These are phyloP conservation scores for Parnassius apollo DNA, from an alignment of 2,888 invertebrate genomes.

Conservation along the genomic window DNA sequence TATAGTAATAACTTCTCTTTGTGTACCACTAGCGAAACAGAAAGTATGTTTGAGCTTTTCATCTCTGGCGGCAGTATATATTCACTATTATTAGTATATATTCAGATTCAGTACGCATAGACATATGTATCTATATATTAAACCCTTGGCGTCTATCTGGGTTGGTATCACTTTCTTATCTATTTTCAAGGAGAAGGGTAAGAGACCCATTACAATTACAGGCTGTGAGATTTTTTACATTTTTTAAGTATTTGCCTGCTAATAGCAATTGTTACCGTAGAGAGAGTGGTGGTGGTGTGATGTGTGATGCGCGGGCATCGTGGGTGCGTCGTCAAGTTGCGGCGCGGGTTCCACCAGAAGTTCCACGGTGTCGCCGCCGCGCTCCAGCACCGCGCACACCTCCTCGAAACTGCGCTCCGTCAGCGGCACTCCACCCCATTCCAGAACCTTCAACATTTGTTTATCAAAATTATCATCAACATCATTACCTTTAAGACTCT, in stretches of 20 bases:
- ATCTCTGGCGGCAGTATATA: too few relatives aligned
- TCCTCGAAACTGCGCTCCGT: slow-evolving; percentile 97
- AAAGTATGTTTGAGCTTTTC: too few relatives aligned
- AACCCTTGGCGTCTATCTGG: too few relatives aligned
- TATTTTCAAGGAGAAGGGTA: neutral
- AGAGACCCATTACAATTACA: too few relatives aligned
- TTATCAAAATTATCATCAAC: too few relatives aligned
- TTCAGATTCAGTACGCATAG: neutral
- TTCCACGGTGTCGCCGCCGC: slow-evolving; percentile 92
- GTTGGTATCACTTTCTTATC: too few relatives aligned
- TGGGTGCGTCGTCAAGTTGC: slow-evolving; percentile 83
- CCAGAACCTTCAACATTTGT: slow-evolving; percentile 83
- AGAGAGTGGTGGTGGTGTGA: slow-evolving; percentile 80
- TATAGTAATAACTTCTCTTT: too few relatives aligned
- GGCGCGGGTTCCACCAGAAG: slow-evolving; percentile 92
- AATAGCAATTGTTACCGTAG: slow-evolving; percentile 71
- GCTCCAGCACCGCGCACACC: slow-evolving; percentile 93
- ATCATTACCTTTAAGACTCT: too few relatives aligned
- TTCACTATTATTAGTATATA: too few relatives aligned
- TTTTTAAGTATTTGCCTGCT: neutral
- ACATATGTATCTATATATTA: neutral
- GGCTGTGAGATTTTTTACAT: neutral
- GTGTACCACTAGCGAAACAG: too few relatives aligned
- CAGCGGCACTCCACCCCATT: slow-evolving; percentile 94
- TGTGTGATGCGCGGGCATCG: slow-evolving; percentile 45